A percentile compares a stretch with the other conserved stretches of the same genome.
These are phyloP conservation scores for Tylochromis polylepis DNA, from an alignment of 2,113 vertebrate genomes.

Conservation along the genomic window DNA sequence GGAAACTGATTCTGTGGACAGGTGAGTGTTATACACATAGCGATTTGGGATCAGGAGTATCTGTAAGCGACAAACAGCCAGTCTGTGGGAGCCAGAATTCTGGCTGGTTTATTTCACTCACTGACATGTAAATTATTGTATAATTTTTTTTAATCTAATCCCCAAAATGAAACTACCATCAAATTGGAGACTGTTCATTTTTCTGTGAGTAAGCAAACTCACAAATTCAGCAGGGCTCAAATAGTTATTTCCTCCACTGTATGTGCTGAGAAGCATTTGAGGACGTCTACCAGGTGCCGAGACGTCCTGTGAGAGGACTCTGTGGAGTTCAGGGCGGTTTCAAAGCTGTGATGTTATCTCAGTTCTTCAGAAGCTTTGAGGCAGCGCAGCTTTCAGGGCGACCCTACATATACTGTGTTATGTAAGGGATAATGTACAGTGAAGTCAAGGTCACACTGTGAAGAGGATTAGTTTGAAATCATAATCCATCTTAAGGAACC, in stretches of 20 bases:
- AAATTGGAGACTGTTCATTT: background rate
- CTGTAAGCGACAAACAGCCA: background rate
- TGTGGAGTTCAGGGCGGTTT: background rate
- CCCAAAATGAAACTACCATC: background rate
- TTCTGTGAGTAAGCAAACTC: background rate
- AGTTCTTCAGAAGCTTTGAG: background rate
- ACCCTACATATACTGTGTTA: background rate
- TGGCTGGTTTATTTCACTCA: background rate
- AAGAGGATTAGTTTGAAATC: constrained; percentile 21
- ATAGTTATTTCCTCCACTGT: background rate
- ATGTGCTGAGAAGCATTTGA: background rate
- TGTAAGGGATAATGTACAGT: constrained; percentile 16
- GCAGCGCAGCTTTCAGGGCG: background rate
- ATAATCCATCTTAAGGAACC: constrained; percentile 3
- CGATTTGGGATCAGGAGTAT: background rate
- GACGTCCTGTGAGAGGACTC: background rate
- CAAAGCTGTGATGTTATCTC: background rate
- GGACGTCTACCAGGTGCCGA: background rate
- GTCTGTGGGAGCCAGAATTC: background rate
- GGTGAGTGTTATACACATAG: background rate
- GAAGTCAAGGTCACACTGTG: background rate
- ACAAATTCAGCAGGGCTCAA: background rate
- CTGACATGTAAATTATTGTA: background rate
- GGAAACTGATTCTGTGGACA: background rate
- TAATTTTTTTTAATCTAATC: background rate